Base-by-base conservation (phyloP, 2,113 vertebrate genomes). In the Caranx melampygus region DNA sequence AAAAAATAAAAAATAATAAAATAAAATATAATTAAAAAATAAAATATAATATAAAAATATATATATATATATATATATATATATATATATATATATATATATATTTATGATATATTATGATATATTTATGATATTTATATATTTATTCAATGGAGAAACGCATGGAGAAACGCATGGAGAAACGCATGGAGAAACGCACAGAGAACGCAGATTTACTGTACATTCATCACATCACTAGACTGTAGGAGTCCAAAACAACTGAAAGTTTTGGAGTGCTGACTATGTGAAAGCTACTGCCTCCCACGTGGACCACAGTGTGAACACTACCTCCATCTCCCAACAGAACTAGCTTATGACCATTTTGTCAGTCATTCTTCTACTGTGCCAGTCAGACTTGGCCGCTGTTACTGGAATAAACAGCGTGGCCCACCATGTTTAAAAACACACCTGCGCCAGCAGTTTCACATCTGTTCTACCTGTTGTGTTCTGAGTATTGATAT, bases 241-340 rank as follows among this genome's bases (percentile, higher is more conserved):
- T 5, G 61, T 59, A 33, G 49, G 26, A 44, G 13, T 35, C 15
- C 31, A 16, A n/a, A 12, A 37, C 14, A 52, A 67, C 42, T 45
- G 49, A 81, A 80, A 78, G 34, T 21, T 52, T 40, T 9, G 44
- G 68, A 8, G 45, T 52, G 81, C 68, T 75, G 72, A 84, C 12
- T 55, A 15, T 66, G 40, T 0, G 13, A 71, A 44, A 42, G 45
- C 13, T 5, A 60, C 35, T 14, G 2, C 68, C 72, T 57, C 84
- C 79, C 72, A 88, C 82, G 2, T 18, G 10, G 20, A 67, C 54
- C 20, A 37, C 45, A 42, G 9, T 1, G 33, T 42, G 45, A 68
- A 35, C 57, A 61, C 16, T n/a, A 26, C n/a, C 37, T 26, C 31
- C n/a, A n/a, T 20, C 34, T 37, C 35, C 21, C 18, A 20, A 59